These are phyloP conservation scores for Pycnomerus fuliginosus DNA, from an alignment of 2,888 invertebrate species.

Conservation along the genomic window DNA sequence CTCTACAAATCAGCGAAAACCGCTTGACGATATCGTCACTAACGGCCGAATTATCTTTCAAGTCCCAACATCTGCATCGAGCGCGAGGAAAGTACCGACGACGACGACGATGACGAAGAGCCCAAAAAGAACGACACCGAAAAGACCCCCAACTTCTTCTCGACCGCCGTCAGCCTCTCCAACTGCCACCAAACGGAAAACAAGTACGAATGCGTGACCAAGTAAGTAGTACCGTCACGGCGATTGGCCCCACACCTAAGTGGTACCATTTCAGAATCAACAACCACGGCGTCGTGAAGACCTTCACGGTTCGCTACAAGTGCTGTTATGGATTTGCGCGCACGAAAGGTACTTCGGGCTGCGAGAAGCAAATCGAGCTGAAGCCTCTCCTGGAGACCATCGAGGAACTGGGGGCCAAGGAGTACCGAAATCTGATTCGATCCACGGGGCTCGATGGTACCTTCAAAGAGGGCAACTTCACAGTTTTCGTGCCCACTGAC, in stretches of 20 bases:
- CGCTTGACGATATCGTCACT: too few relatives aligned
- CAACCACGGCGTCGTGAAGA: slow-evolving; percentile 62
- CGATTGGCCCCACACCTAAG: slow-evolving; percentile 6
- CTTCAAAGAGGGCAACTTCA: slow-evolving; percentile 58
- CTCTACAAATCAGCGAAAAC: too few relatives aligned
- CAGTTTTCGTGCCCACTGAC: slow-evolving; percentile 65
- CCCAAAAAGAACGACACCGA: slow-evolving; percentile 40
- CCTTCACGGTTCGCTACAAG: slow-evolving; percentile 62
- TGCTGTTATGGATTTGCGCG: slow-evolving; percentile 69
- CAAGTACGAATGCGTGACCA: slow-evolving; percentile 58
- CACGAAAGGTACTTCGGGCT: slow-evolving; percentile 40
- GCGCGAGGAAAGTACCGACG: slow-evolving; percentile 56
- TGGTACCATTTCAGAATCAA: slow-evolving; percentile 52
- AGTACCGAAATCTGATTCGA: slow-evolving; percentile 59
- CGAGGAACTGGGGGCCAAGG: slow-evolving; percentile 58
- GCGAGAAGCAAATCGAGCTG: slow-evolving; percentile 56
- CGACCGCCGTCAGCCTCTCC: slow-evolving; percentile 54
- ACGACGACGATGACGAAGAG: slow-evolving; percentile 45
- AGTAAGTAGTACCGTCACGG: slow-evolving; percentile 44
- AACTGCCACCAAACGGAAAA: slow-evolving; percentile 54
- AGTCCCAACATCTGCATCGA: slow-evolving; percentile 66
- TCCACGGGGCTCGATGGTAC: slow-evolving; percentile 55
- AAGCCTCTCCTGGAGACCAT: slow-evolving; percentile 59
- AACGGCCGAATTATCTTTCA: slow-evolving; percentile 30
- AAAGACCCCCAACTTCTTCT: slow-evolving; percentile 46